Conservation (phyloP, 2,888 invertebrate genomes). For the Melieria omissa region DNA sequence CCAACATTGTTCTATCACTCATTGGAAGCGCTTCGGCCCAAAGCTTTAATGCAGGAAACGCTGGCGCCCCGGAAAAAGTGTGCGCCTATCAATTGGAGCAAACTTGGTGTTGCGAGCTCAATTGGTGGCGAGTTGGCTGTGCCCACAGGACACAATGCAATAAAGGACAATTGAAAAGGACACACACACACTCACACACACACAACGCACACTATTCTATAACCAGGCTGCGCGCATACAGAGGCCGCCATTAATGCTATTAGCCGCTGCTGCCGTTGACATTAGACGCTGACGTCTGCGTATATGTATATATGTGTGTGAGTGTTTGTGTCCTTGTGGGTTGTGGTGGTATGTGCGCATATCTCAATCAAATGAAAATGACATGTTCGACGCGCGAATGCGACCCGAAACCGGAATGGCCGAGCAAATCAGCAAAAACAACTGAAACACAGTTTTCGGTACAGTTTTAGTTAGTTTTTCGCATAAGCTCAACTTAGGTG, state of each 20-base stretch:
- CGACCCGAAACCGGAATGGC: background rate
- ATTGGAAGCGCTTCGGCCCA: too few relatives aligned
- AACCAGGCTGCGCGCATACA: background rate
- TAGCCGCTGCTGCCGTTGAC: background rate
- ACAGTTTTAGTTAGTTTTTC: too few relatives aligned
- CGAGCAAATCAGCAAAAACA: background rate
- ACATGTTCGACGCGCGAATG: conserved; percentile 1
- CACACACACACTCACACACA: background rate
- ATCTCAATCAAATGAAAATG: background rate
- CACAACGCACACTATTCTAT: background rate
- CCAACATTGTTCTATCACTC: too few relatives aligned
- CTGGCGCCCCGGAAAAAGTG: too few relatives aligned
- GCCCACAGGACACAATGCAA: too few relatives aligned
- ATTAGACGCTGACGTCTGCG: background rate
- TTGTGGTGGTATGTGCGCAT: background rate
- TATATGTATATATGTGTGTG: background rate
- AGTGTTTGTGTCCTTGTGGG: background rate
- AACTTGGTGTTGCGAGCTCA: too few relatives aligned
- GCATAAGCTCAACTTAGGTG: background rate
- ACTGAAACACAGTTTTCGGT: background rate
- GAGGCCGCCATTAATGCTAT: background rate
- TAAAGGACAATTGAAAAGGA: background rate
- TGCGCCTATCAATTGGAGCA: too few relatives aligned
- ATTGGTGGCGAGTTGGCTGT: too few relatives aligned
- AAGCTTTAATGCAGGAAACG: too few relatives aligned